Conservation (phyloP, 2,113 vertebrate species). For the Scartelaos histophorus region DNA sequence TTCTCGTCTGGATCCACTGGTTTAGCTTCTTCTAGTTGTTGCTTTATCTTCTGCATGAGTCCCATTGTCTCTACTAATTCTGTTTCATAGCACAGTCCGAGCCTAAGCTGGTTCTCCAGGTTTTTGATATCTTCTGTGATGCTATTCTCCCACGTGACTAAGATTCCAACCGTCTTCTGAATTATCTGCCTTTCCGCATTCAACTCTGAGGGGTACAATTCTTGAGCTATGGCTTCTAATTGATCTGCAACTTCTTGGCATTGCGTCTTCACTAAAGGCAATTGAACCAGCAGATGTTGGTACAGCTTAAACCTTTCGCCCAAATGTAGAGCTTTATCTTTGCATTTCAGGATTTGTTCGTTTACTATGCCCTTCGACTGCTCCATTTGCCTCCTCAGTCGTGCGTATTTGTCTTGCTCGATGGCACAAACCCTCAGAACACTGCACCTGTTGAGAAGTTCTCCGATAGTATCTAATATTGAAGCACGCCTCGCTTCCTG, state of each 20-base stretch:
- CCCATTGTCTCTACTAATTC: slow-evolving; percentile 66
- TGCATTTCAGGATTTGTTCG: slow-evolving; percentile 60
- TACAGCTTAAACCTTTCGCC: slow-evolving; percentile 64
- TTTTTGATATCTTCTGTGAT: slow-evolving; percentile 69
- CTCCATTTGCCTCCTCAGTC: slow-evolving; percentile 73
- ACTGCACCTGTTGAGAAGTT: slow-evolving; percentile 75
- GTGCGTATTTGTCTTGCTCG: slow-evolving; percentile 75
- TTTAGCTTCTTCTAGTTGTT: slow-evolving; percentile 70
- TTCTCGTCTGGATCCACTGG: slow-evolving; percentile 71
- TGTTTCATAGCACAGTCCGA: slow-evolving; percentile 49
- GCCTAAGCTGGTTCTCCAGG: slow-evolving; percentile 63
- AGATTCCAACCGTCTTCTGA: slow-evolving; percentile 56
- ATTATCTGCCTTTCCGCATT: slow-evolving; percentile 76
- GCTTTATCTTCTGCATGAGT: slow-evolving; percentile 70
- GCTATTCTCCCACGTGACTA: slow-evolving; percentile 66
- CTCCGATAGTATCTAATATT: slow-evolving; percentile 54
- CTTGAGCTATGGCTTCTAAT: slow-evolving; percentile 74
- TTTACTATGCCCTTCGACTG: slow-evolving; percentile 64
- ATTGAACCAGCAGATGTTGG: slow-evolving; percentile 75
- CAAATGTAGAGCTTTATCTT: slow-evolving; percentile 43
- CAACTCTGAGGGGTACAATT: slow-evolving; percentile 71
- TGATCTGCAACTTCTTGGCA: slow-evolving; percentile 75
- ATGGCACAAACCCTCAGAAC: slow-evolving; percentile 53
- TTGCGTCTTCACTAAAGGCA: slow-evolving; percentile 74
- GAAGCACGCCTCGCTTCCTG: slow-evolving; percentile 56